Percentiles rank a stretch among this genome's conserved stretches.
Evolutionary conservation across 2,797 vertebrate species (phyloP).

Genomic region (Chaetophractus vellerosus): DNA sequence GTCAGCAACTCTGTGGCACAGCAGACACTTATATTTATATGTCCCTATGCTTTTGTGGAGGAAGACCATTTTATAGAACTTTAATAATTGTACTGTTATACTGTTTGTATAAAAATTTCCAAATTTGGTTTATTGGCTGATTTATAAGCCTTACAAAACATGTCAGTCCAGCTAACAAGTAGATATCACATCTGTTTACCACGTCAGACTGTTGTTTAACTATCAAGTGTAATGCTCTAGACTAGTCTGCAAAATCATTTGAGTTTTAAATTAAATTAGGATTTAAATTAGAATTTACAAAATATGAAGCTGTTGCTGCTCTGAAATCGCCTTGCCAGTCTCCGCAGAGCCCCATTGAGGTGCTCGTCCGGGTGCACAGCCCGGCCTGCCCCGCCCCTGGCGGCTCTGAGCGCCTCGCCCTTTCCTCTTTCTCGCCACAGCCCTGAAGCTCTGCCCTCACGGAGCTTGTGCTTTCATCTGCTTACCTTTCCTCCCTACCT

Average conservation of each 20-base stretch:
- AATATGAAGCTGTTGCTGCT: neutral
- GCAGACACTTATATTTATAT: neutral
- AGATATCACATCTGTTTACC: no score
- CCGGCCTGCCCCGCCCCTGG: no score
- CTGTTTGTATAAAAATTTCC: neutral
- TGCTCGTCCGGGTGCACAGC: neutral
- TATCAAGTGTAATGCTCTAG: neutral
- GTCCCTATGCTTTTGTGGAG: neutral
- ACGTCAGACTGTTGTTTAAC: neutral
- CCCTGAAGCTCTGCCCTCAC: neutral
- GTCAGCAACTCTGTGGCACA: neutral
- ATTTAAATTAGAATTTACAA: neutral
- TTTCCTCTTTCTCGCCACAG: neutral
- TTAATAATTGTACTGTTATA: neutral
- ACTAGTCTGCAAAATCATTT: neutral
- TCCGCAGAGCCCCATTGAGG: neutral
- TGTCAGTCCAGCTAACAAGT: no score
- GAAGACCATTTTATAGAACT: neutral
- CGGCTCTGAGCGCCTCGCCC: neutral
- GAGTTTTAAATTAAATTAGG: neutral
- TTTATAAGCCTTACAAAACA: neutral
- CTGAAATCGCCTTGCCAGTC: neutral
- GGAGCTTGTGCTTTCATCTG: neutral
- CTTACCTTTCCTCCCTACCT: neutral
- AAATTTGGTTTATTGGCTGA: neutral